These are phyloP conservation scores for Micromesistius poutassou DNA, from an alignment of 2,797 vertebrate genomes.

Conservation along the genomic window DNA sequence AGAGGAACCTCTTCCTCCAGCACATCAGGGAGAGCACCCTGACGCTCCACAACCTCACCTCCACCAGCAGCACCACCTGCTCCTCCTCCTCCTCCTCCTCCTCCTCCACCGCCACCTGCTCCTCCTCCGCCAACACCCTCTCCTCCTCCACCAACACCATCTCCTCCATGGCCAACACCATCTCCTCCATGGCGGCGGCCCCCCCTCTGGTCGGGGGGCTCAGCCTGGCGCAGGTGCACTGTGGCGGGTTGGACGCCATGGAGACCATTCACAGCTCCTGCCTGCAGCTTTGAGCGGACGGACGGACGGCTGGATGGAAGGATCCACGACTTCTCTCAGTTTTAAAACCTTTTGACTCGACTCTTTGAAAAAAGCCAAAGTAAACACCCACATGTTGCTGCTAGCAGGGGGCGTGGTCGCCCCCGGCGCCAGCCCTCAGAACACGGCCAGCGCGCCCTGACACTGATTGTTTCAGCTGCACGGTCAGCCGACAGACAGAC, in stretches of 20 bases:
- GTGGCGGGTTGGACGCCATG: constrained; percentile 19
- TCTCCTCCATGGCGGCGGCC: constrained; percentile 20
- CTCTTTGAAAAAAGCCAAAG: not conserved
- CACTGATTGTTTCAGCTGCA: not conserved
- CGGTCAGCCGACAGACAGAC: not conserved
- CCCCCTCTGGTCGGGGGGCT: constrained; percentile 27
- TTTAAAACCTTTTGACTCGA: not conserved
- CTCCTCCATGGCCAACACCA: not conserved
- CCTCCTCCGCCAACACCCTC: too few relatives aligned
- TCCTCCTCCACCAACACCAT: constrained; percentile 7
- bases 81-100: constrained; percentile 4
- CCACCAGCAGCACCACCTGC: not conserved
- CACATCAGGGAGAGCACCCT: constrained; percentile 90
- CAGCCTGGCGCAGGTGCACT: constrained; percentile 46
- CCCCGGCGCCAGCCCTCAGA: not conserved
- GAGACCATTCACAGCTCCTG: constrained; percentile 13
- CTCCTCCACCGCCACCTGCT: too few relatives aligned
- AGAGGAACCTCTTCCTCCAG: constrained; percentile 93
- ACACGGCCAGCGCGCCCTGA: not conserved
- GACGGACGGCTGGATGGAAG: not conserved
- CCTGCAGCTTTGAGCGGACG: constrained; percentile 37
- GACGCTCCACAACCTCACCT: constrained; percentile 74
- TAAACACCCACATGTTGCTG: not conserved
- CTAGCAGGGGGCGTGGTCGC: not conserved
- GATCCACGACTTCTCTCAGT: not conserved